A percentile compares a stretch with the other conserved stretches of the same genome.
Conservation (phyloP, 2,888 invertebrate genomes). For the Uropetala carovei region DNA sequence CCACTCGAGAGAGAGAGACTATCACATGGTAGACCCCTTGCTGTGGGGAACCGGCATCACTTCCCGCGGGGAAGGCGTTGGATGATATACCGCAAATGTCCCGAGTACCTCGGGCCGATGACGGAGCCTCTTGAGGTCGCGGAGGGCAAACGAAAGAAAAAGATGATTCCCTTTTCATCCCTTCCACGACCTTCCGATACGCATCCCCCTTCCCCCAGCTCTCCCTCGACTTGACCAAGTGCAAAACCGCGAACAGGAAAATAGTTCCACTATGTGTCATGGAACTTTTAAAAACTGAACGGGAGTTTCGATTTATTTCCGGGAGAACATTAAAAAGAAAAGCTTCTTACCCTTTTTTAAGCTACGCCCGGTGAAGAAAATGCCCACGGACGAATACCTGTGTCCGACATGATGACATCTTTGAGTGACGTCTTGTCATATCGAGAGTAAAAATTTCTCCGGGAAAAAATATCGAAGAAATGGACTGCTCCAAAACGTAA, state of each 20-base stretch:
- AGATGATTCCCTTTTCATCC: conserved; percentile 29
- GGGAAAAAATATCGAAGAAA: background rate
- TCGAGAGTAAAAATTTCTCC: background rate
- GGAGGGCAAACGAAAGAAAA: conserved; percentile 24
- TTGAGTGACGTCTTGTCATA: background rate
- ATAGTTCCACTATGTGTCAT: background rate
- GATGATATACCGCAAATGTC: conserved; percentile 35
- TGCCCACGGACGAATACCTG: background rate
- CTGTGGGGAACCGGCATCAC: conserved; percentile 35
- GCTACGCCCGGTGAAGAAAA: background rate
- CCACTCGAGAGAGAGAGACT: background rate
- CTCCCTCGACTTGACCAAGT: background rate
- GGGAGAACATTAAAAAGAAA: background rate
- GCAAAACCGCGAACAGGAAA: background rate
- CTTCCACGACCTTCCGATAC: background rate
- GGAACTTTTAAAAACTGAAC: too few species aligned
- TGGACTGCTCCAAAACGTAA: background rate
- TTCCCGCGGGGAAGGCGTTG: conserved; percentile 32
- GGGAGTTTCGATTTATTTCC: too few species aligned
- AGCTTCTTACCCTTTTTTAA: background rate
- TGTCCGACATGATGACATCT: background rate
- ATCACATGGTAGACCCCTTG: conserved; percentile 24
- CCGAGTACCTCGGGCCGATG: conserved; percentile 29
- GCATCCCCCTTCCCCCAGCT: background rate
- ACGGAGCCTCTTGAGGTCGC: conserved; percentile 19